A percentile compares a stretch with the other conserved stretches of the same genome.
These are phyloP conservation scores for Martes martes DNA, from an alignment of 2,113 vertebrate species.

Conservation along the genomic window DNA sequence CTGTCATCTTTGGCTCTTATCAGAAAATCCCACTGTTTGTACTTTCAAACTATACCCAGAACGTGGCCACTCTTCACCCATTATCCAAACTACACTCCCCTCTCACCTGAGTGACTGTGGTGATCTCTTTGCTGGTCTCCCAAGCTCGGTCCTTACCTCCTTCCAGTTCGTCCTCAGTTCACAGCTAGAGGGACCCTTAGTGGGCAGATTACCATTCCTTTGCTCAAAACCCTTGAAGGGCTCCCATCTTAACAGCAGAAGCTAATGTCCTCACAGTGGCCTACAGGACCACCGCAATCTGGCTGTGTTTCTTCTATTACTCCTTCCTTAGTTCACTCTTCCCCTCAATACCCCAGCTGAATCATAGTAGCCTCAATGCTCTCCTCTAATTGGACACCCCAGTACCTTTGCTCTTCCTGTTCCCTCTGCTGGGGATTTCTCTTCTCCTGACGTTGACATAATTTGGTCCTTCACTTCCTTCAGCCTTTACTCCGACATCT, in stretches of 20 bases:
- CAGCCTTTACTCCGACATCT: neutral
- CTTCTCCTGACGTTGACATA: rapidly evolving
- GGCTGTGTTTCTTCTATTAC: neutral
- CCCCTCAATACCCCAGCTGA: rapidly evolving
- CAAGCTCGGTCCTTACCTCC: neutral
- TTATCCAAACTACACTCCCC: neutral
- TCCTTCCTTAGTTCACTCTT: neutral
- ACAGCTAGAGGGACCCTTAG: neutral
- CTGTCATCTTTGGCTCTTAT: neutral
- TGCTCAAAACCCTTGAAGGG: neutral
- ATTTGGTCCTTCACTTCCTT: neutral
- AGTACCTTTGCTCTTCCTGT: neutral
- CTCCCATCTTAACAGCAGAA: neutral
- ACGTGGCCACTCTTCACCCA: neutral
- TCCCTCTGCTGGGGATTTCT: neutral
- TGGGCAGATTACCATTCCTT: neutral
- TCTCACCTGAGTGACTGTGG: neutral
- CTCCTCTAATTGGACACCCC: neutral
- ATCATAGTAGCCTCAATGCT: neutral
- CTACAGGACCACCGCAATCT: rapidly evolving
- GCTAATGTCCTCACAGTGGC: neutral
- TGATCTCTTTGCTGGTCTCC: neutral
- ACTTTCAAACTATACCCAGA: neutral
- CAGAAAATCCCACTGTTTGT: neutral
- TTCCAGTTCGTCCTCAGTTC: neutral